These are phyloP conservation scores for Drosophila trapezifrons DNA, from an alignment of 1,140 invertebrate genomes.

Conservation along the genomic window DNA sequence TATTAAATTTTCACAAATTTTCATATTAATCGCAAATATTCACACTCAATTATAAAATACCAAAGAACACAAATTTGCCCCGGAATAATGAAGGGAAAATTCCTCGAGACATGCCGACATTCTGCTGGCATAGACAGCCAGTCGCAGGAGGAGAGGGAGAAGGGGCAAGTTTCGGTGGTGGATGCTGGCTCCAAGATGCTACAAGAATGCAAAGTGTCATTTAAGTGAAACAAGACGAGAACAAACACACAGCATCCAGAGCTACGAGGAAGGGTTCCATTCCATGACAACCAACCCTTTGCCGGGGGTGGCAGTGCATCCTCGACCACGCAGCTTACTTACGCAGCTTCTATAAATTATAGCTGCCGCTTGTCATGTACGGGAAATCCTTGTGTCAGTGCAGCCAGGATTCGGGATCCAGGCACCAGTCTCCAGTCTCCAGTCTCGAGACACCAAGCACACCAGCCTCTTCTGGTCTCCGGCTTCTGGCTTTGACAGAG, in stretches of 20 bases:
- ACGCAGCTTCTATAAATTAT: conserved; percentile 81
- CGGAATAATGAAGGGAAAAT: conserved; percentile 75
- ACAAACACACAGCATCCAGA: conserved; percentile 65
- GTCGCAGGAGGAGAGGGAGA: background rate
- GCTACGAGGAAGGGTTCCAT: conserved; percentile 4
- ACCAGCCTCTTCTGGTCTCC: conserved; percentile 7
- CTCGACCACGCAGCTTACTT: conserved; percentile 73
- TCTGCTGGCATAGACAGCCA: conserved; percentile 35
- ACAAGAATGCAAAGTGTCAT: conserved; percentile 82
- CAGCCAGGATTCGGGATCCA: conserved; percentile 45
- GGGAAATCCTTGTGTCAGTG: conserved; percentile 82
- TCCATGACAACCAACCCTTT: conserved; percentile 16
- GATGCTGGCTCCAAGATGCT: conserved; percentile 60
- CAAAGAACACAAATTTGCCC: conserved; percentile 75
- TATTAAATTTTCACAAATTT: conserved; percentile 81
- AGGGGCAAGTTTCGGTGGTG: conserved; percentile 41
- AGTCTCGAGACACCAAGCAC: background rate
- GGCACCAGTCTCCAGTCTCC: background rate
- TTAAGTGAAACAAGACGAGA: conserved; percentile 81
- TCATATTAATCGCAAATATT: conserved; percentile 79
- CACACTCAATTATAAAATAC: conserved; percentile 80
- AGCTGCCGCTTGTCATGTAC: conserved; percentile 82
- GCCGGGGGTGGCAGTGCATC: conserved; percentile 41
- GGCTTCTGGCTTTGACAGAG: conserved; percentile 62
- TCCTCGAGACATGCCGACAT: conserved; percentile 50